phyloP scores from a whole-genome alignment of 2,113 vertebrate genomes.

The Prolemur simus region DNA sequence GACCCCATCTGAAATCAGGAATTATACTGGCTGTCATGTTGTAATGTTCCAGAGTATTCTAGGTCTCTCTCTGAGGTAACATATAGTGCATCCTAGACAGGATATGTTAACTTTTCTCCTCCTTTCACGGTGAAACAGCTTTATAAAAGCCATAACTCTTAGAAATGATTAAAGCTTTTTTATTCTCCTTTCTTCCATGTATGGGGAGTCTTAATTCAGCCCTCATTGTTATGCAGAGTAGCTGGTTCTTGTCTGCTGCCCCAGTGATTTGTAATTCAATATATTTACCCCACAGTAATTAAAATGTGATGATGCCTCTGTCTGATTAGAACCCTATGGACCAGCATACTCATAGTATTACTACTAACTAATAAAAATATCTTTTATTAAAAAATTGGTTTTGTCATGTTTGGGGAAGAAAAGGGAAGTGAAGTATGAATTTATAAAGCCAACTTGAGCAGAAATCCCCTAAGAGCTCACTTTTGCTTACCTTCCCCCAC shows the following conservation, averaged over 20 bases:
- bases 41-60: neutral
- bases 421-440: neutral
- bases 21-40: neutral
- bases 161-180: neutral
- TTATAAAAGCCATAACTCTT: neutral
- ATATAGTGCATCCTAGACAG: neutral
- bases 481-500: neutral
- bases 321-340: neutral
- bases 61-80: neutral
- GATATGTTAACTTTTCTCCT: neutral
- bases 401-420: neutral
- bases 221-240: neutral
- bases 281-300: accelerated
- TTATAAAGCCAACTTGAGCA: neutral
- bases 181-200: neutral
- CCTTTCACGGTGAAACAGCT: neutral
- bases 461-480: neutral
- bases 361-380: neutral
- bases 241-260: neutral
- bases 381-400: neutral
- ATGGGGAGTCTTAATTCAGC: neutral
- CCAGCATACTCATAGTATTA: neutral
- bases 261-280: neutral
- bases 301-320: neutral
- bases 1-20: neutral